Percentiles rank a stretch among this genome's conserved stretches.
These are phyloP conservation scores for Nasua narica DNA, from an alignment of 2,797 vertebrate species.

Conservation along the genomic window DNA sequence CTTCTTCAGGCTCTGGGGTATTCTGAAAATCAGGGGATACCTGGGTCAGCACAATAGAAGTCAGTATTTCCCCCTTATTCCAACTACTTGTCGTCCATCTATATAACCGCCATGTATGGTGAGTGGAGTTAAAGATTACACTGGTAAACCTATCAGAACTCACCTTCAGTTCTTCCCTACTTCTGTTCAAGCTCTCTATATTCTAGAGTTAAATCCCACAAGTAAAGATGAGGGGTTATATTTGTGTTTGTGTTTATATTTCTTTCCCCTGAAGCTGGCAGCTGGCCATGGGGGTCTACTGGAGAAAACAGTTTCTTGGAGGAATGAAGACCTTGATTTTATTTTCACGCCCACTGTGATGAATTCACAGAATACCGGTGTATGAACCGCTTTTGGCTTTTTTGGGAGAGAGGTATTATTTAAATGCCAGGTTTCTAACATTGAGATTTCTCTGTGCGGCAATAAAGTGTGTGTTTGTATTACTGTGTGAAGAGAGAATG, in stretches of 20 bases:
- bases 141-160: neutral
- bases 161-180: neutral
- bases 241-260: neutral
- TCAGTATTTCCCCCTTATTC: neutral
- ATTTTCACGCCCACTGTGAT: constrained; percentile 4
- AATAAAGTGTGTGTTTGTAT: constrained; percentile 16
- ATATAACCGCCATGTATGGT: neutral
- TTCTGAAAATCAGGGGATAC: neutral
- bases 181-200: neutral
- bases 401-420: neutral
- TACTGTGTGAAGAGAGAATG: neutral
- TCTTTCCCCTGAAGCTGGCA: neutral
- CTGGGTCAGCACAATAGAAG: neutral
- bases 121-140: neutral
- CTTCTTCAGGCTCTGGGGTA: neutral
- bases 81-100: neutral
- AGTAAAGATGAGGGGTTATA: neutral
- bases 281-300: neutral
- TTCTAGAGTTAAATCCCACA: neutral
- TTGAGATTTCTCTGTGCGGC: neutral
- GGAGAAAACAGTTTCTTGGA: neutral
- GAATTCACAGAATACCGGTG: neutral
- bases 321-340: constrained; percentile 24
- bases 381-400: constrained; percentile 4
- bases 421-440: constrained; percentile 2